Conservation (phyloP, 2,113 vertebrate species). For the Abramis brama region DNA sequence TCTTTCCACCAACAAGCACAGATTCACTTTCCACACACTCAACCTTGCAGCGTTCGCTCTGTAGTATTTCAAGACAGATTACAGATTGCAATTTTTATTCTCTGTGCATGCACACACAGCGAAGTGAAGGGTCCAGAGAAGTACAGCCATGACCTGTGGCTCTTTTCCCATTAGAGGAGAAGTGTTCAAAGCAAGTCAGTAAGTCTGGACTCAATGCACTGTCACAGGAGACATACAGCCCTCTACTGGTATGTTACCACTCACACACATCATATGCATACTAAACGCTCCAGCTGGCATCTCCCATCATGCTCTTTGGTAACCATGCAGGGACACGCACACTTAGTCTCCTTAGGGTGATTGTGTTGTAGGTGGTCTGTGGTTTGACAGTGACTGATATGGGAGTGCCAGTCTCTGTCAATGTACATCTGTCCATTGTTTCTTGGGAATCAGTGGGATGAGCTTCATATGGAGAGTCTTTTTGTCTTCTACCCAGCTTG, state of each 20-base stretch:
- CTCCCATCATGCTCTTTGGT: conserved; percentile 11
- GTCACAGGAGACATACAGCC: conserved; percentile 28
- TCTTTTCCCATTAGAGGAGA: neutral
- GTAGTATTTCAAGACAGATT: neutral
- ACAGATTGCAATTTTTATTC: conserved; percentile 18
- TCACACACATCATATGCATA: conserved; percentile 24
- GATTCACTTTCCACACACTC: neutral
- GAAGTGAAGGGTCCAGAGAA: neutral
- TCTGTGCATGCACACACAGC: neutral
- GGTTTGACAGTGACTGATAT: conserved; percentile 35
- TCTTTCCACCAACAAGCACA: conserved; percentile 30
- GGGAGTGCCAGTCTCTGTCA: conserved; percentile 8
- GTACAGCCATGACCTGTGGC: neutral
- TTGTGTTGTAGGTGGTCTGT: conserved; percentile 21
- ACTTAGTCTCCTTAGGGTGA: conserved; percentile 1
- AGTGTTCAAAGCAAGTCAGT: neutral
- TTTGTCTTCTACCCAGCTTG: conserved; percentile 2
- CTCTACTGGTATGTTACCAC: conserved; percentile 35
- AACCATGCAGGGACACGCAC: conserved; percentile 7
- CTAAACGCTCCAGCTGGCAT: conserved; percentile 28
- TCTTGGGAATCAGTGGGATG: neutral
- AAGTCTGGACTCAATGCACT: conserved; percentile 2
- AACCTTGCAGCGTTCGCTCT: neutral
- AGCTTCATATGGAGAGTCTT: neutral
- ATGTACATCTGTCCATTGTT: conserved; percentile 3